Percentiles rank a stretch among this genome's conserved stretches.
phyloP scores from a whole-genome alignment of 2,113 vertebrate genomes.

The Leuciscus idus region DNA sequence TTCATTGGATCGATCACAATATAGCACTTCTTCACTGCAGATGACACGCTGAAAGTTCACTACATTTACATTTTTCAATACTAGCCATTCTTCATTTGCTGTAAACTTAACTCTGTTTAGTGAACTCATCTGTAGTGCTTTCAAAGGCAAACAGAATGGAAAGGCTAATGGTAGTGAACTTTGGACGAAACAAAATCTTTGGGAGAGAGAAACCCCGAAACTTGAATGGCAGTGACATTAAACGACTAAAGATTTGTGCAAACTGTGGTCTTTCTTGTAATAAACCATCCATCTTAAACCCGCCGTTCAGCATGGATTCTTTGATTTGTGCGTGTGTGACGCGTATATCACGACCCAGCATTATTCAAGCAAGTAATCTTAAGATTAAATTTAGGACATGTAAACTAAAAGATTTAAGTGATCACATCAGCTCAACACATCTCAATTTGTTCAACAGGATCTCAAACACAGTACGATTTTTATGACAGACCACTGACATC shows the following conservation, averaged over 20 bases:
- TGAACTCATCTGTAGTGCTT: background rate
- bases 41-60: background rate
- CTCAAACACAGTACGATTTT: background rate
- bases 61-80: background rate
- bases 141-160: constrained; percentile 24
- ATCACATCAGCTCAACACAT: background rate
- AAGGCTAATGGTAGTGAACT: constrained; percentile 32
- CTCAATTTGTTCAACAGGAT: background rate
- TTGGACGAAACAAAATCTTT: background rate
- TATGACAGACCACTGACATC: constrained; percentile 12
- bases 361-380: background rate
- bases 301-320: background rate
- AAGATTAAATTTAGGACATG: background rate
- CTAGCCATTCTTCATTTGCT: background rate
- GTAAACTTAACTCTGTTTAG: constrained; percentile 7
- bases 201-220: constrained; percentile 2
- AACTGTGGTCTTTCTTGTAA: background rate
- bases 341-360: background rate
- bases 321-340: background rate
- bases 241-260: constrained; percentile 1
- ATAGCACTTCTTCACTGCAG: constrained; percentile 8
- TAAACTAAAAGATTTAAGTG: constrained; percentile 1
- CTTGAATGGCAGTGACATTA: background rate
- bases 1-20: background rate
- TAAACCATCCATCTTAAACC: constrained; percentile 10